phyloP scores from a whole-genome alignment of 2,888 invertebrate genomes.

The Chydorus sphaericus region DNA sequence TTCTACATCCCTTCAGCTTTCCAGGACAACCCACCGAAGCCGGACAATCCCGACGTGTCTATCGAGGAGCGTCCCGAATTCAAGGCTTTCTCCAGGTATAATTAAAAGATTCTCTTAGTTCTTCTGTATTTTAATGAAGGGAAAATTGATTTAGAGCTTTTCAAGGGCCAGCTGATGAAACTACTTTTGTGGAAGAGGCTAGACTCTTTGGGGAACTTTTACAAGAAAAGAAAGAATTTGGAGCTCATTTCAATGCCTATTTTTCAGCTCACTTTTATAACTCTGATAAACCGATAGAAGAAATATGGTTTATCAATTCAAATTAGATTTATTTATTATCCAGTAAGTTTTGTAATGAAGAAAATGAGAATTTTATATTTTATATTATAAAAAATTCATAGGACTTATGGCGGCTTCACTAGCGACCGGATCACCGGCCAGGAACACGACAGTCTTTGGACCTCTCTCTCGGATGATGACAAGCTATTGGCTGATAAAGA shows the following conservation, averaged over 20 bases:
- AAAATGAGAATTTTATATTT: neutral
- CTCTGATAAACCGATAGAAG: neutral
- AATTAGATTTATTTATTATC: neutral
- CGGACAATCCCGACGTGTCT: slow-evolving; percentile 19
- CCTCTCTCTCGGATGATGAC: slow-evolving; percentile 15
- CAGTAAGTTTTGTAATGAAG: neutral
- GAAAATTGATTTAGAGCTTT: neutral
- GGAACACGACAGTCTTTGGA: slow-evolving; percentile 13
- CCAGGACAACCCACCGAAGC: slow-evolving; percentile 19
- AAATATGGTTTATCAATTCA: neutral
- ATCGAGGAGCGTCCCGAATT: slow-evolving; percentile 20
- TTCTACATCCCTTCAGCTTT: slow-evolving; percentile 21
- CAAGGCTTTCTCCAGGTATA: slow-evolving; percentile 20
- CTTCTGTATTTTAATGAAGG: neutral
- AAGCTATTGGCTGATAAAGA: slow-evolving; percentile 16
- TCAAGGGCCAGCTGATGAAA: slow-evolving; percentile 1
- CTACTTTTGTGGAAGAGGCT: slow-evolving; percentile 9
- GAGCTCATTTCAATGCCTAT: slow-evolving; percentile 8
- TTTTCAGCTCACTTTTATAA: slow-evolving; percentile 2
- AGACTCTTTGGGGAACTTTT: slow-evolving; percentile 1
- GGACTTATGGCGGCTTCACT: slow-evolving; percentile 22
- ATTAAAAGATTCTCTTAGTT: neutral
- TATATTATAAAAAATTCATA: slow-evolving; percentile 11
- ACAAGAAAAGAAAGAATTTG: neutral
- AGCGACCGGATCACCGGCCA: slow-evolving; percentile 20